Evolutionary conservation across 2,797 vertebrate species (phyloP), one percentile per base, ranked within the genome.

Genomic region (Cuculus canorus): DNA sequence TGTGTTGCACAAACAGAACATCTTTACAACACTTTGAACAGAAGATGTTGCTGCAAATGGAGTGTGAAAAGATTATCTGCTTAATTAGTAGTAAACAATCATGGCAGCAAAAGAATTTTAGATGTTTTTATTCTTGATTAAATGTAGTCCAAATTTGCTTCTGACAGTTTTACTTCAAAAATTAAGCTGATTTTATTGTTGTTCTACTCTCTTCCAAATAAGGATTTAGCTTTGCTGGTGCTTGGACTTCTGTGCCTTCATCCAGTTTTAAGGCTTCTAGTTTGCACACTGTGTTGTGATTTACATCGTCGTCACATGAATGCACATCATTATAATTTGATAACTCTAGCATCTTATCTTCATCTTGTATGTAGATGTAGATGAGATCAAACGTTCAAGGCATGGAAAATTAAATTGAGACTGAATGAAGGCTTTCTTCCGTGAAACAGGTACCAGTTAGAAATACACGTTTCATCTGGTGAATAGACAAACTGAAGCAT

Each of bases 41-140:
- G 92, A 96, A 93, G 85, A 95, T 94, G 71, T 93, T 96, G 59
- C 96, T 97, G 96, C 86, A 97, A 96, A 95, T 96, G 63, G 94
- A 94, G 93, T 97, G 95, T 92, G 92, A 97, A 96, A 97, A 95
- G 95, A 96, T 80, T 79, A 77, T 41, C 79, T 60, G 39, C 69
- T 88, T 97, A 97, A 97, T 97, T 97, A 96, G 92, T 92, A 41
- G 86, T 85, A 96, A 96, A 93, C 92, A 95, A 35, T 94, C 89
- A 88, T 95, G 96, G 95, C 70, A 92, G 93, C 39, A 72, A 68
- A 97, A 92, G 52, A 80, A 76, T 88, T 95, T 82, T 86, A 84
- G 82, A 66, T 90, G 83, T 77, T 92, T 94, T 33, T 86, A 37
- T 70, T 93, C 78, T 94, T 90, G 57, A 93, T 94, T 89, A 91